Evolutionary conservation across 53 echinoderm and acorn worm species (phyloP).

Genomic region (Henricia sp.): DNA sequence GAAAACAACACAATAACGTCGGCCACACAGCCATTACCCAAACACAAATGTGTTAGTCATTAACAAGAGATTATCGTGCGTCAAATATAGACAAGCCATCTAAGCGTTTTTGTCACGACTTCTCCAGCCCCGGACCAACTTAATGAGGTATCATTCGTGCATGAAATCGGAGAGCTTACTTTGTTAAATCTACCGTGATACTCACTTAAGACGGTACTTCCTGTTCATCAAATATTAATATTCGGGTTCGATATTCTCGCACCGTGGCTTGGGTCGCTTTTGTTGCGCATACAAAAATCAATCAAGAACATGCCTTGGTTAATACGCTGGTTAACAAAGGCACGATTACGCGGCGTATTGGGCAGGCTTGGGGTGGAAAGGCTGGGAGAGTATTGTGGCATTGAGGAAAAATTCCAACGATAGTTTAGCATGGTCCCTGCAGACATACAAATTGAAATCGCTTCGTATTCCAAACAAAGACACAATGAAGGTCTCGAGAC

Average conservation of each 20-base stretch:
- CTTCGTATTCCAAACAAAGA: background rate
- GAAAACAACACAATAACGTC: background rate
- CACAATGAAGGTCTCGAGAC: no score
- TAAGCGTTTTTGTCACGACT: background rate
- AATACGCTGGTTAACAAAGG: background rate
- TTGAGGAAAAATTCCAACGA: no score
- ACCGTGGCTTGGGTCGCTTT: background rate
- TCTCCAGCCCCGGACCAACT: background rate
- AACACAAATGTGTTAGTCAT: background rate
- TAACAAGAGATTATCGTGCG: background rate
- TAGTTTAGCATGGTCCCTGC: no score
- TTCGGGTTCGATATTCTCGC: background rate
- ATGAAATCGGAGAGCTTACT: conserved; percentile 6
- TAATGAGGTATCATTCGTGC: conserved; percentile 26
- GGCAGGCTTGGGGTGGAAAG: background rate
- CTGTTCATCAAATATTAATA: conserved; percentile 53
- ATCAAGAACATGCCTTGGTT: conserved; percentile 4
- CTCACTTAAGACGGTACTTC: conserved; percentile 10
- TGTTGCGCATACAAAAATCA: conserved; percentile 1
- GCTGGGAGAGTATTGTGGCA: background rate
- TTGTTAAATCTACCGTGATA: conserved; percentile 40
- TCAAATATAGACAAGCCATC: background rate
- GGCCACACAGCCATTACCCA: conserved; percentile 3
- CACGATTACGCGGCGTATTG: background rate
- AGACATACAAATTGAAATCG: background rate